phyloP scores from a whole-genome alignment of 2,888 invertebrate genomes.

The Epiblema foenella region DNA sequence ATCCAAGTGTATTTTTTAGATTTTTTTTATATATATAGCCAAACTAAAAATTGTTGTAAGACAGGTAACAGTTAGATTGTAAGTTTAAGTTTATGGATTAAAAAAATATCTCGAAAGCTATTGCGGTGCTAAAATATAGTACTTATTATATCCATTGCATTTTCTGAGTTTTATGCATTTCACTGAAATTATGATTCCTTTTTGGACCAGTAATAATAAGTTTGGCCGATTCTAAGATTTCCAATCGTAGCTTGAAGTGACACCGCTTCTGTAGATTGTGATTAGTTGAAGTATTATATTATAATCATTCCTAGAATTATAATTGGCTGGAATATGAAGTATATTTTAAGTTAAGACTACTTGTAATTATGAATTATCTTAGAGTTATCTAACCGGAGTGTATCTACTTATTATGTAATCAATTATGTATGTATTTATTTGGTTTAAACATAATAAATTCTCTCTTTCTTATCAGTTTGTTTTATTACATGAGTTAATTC shows the following conservation, averaged over 20 bases:
- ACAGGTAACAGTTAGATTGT: slow-evolving; percentile 53
- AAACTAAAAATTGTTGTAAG: slow-evolving; percentile 63
- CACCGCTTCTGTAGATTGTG: slow-evolving; percentile 48
- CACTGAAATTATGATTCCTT: slow-evolving; percentile 52
- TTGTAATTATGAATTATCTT: slow-evolving; percentile 61
- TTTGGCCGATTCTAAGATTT: slow-evolving; percentile 47
- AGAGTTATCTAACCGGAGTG: slow-evolving; percentile 47
- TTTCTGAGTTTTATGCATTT: slow-evolving; percentile 50
- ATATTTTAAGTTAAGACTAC: slow-evolving; percentile 54
- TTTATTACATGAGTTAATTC: slow-evolving; percentile 44
- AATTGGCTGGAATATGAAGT: slow-evolving; percentile 61
- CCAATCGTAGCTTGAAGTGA: slow-evolving; percentile 49
- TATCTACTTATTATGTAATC: slow-evolving; percentile 66
- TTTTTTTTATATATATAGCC: slow-evolving; percentile 55
- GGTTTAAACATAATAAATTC: slow-evolving; percentile 61
- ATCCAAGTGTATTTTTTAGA: slow-evolving; percentile 12
- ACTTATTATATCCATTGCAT: slow-evolving; percentile 51
- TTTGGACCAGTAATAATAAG: slow-evolving; percentile 53
- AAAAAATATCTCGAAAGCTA: slow-evolving; percentile 64
- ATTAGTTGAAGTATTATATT: slow-evolving; percentile 51
- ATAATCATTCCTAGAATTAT: slow-evolving; percentile 52
- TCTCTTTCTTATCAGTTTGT: slow-evolving; percentile 50
- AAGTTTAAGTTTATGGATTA: slow-evolving; percentile 62
- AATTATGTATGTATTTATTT: slow-evolving; percentile 74
- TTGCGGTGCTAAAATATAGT: slow-evolving; percentile 66